Conservation (phyloP, 1,140 invertebrate species). For the Eueides isabella region DNA sequence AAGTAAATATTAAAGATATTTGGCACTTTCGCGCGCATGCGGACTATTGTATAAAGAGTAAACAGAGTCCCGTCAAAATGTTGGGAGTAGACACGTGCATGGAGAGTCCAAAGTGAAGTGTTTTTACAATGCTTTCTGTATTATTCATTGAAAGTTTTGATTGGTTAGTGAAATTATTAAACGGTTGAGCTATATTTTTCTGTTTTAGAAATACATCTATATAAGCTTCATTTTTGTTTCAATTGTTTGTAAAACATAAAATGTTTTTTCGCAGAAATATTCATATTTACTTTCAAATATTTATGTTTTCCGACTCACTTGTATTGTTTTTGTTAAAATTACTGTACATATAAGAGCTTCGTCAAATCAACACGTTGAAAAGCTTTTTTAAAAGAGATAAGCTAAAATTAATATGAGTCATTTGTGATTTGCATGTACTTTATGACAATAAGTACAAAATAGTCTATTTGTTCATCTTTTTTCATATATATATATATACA, state of each 20-base stretch:
- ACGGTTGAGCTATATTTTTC: not conserved
- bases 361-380: not conserved
- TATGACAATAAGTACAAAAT: not conserved
- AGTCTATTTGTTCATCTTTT: not conserved
- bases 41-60: slow-evolving; percentile 33
- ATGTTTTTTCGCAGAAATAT: not conserved
- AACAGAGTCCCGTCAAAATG: slow-evolving; percentile 37
- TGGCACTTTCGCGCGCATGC: slow-evolving; percentile 61
- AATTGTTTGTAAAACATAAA: not conserved
- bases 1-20: slow-evolving; percentile 41
- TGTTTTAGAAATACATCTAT: not conserved
- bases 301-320: not conserved
- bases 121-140: not conserved
- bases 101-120: slow-evolving; percentile 3
- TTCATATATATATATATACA: not conserved
- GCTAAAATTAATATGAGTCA: not conserved
- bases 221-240: not conserved
- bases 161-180: not conserved
- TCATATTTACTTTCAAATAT: not conserved
- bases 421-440: not conserved
- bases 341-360: not conserved
- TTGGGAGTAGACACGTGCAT: slow-evolving; percentile 23
- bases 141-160: not conserved
- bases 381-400: not conserved
- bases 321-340: not conserved